These are phyloP conservation scores for Parasteatoda lunata DNA, from an alignment of 2,888 invertebrate genomes.

Conservation along the genomic window DNA sequence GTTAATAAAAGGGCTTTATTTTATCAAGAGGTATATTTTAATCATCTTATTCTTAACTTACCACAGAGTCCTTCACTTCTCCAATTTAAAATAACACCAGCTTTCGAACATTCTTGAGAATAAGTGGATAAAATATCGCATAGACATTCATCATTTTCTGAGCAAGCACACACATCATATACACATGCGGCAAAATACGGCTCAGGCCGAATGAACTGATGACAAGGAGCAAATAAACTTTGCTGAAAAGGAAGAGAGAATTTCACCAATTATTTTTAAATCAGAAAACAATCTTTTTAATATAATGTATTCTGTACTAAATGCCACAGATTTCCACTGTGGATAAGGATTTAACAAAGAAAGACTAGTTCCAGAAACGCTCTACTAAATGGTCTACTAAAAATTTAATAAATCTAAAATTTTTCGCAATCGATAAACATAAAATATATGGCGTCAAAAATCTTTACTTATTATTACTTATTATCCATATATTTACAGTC, in stretches of 20 bases:
- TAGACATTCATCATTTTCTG: conserved; percentile 72
- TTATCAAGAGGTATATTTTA: too few species aligned
- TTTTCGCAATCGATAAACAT: too few species aligned
- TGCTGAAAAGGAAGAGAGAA: conserved; percentile 71
- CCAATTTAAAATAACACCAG: conserved; percentile 73
- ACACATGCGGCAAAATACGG: conserved; percentile 74
- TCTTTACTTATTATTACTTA: too few species aligned
- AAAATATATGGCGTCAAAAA: too few species aligned
- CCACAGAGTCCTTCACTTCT: conserved; percentile 73
- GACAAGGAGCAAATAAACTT: conserved; percentile 72
- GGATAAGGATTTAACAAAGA: too few species aligned
- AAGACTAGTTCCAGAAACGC: too few species aligned
- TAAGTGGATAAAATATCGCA: conserved; percentile 74
- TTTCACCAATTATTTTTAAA: background rate
- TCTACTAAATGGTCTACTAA: too few species aligned
- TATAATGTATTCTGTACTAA: too few species aligned
- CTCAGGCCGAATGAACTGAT: conserved; percentile 72
- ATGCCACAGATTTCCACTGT: too few species aligned
- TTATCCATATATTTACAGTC: too few species aligned
- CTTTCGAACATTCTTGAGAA: conserved; percentile 73
- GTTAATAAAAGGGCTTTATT: too few species aligned
- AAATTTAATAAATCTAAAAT: too few species aligned
- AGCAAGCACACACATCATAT: conserved; percentile 74
- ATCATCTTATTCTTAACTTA: conserved; percentile 71
- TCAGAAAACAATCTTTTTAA: background rate